A percentile compares a stretch with the other conserved stretches of the same genome.
phyloP scores from a whole-genome alignment of 2,888 invertebrate species.

The Trachelus iudaicus region DNA sequence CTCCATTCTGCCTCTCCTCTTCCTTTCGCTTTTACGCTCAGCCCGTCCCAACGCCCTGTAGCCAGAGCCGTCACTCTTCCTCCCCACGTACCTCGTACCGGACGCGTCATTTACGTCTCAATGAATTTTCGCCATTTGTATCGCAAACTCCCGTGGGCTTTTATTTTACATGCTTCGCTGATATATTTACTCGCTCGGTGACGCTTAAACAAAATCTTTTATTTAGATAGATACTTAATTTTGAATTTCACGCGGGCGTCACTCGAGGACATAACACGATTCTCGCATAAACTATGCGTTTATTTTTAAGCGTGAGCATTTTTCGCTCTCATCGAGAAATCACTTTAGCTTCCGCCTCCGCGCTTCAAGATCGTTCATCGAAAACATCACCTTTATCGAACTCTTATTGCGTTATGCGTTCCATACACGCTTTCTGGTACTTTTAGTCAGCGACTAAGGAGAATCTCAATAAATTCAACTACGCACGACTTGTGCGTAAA shows the following conservation, averaged over 20 bases:
- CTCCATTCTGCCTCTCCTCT: background rate
- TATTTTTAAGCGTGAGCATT: slow-evolving; percentile 42
- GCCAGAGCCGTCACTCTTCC: background rate
- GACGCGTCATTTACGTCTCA: no score
- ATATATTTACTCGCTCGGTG: background rate
- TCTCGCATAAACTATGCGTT: slow-evolving; percentile 3
- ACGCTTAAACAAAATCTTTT: background rate
- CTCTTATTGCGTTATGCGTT: background rate
- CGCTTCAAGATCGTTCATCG: background rate
- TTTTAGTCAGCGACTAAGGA: background rate
- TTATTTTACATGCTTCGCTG: background rate
- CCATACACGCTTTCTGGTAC: background rate
- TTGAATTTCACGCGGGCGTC: background rate
- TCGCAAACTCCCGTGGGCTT: background rate
- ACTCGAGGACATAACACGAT: background rate
- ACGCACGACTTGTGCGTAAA: no score
- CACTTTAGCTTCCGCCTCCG: background rate
- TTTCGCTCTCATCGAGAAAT: slow-evolving; percentile 20
- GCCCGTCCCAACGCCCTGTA: background rate
- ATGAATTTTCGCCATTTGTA: no score
- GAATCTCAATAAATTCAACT: background rate
- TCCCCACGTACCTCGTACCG: background rate
- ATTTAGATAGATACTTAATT: no score
- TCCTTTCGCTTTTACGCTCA: background rate
- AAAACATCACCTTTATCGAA: background rate